phyloP scores from a whole-genome alignment of 2,113 vertebrate species.

The Prunella fulvescens region DNA sequence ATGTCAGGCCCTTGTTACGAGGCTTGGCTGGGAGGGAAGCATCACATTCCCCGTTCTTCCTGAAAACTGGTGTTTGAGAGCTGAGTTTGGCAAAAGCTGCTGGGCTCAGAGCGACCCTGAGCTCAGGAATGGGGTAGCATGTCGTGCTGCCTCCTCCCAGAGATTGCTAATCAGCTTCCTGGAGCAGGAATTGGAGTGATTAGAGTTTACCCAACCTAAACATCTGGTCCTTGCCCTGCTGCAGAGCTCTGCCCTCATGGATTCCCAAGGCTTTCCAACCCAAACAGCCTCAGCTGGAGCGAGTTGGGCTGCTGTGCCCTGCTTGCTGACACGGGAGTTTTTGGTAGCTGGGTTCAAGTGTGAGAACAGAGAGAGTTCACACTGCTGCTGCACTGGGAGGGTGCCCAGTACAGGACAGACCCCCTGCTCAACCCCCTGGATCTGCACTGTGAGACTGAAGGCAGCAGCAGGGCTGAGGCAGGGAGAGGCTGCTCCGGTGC shows the following conservation, averaged over 20 bases:
- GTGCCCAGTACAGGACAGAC: not conserved
- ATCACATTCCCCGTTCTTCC: accelerated
- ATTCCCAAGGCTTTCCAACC: not conserved
- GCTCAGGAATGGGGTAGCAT: not conserved
- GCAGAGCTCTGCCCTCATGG: not conserved
- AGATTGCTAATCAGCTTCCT: not conserved
- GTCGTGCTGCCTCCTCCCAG: not conserved
- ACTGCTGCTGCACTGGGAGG: not conserved
- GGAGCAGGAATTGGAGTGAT: not conserved
- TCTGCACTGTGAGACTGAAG: not conserved
- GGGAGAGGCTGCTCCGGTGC: not conserved
- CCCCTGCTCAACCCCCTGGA: not conserved
- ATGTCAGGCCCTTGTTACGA: not conserved
- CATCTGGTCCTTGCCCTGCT: not conserved
- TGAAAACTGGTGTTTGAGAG: not conserved
- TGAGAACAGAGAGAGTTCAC: not conserved
- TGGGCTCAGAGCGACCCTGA: not conserved
- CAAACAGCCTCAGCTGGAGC: not conserved
- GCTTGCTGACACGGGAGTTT: not conserved
- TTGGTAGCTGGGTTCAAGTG: not conserved
- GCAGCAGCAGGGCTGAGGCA: not conserved
- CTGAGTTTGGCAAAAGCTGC: not conserved
- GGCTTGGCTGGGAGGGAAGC: not conserved
- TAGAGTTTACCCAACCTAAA: not conserved
- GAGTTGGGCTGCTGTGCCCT: not conserved